A percentile compares a stretch with the other conserved stretches of the same genome.
Conservation (phyloP, 1,140 invertebrate species). For the Calosoma granatense region DNA sequence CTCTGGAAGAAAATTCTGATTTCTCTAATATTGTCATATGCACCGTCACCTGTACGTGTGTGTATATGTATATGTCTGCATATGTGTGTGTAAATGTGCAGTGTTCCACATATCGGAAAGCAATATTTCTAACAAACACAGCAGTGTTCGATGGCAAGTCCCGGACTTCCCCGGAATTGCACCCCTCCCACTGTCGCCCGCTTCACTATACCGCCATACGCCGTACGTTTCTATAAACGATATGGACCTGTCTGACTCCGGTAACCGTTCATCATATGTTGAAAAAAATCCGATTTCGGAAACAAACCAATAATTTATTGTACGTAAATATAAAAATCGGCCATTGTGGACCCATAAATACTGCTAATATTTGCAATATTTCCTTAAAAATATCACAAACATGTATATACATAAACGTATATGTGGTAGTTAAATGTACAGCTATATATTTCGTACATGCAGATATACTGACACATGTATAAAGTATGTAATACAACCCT, state of each 20-base stretch:
- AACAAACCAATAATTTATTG: neutral
- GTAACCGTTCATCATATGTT: neutral
- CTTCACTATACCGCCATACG: too few relatives aligned
- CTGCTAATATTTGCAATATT: neutral
- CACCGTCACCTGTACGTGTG: neutral
- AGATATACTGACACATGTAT: slow-evolving; percentile 9
- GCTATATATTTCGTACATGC: slow-evolving; percentile 8
- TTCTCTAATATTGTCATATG: too few relatives aligned
- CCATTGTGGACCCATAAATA: neutral
- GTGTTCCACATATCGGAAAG: slow-evolving; percentile 1
- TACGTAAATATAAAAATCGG: neutral
- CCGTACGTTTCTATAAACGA: neutral
- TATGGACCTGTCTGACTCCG: slow-evolving; percentile 5
- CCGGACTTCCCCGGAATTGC: too few relatives aligned
- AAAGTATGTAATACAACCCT: neutral
- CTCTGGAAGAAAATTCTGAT: too few relatives aligned
- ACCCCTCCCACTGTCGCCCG: too few relatives aligned
- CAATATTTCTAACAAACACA: neutral
- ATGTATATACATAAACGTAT: slow-evolving; percentile 3
- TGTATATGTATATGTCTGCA: neutral
- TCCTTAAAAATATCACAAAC: neutral
- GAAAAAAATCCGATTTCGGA: slow-evolving; percentile 1
- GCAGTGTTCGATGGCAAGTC: neutral
- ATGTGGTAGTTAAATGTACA: slow-evolving; percentile 4
- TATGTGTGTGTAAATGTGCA: neutral